Base-by-base conservation (phyloP, 2,888 invertebrate species). In the Dryobotodes eremita region DNA sequence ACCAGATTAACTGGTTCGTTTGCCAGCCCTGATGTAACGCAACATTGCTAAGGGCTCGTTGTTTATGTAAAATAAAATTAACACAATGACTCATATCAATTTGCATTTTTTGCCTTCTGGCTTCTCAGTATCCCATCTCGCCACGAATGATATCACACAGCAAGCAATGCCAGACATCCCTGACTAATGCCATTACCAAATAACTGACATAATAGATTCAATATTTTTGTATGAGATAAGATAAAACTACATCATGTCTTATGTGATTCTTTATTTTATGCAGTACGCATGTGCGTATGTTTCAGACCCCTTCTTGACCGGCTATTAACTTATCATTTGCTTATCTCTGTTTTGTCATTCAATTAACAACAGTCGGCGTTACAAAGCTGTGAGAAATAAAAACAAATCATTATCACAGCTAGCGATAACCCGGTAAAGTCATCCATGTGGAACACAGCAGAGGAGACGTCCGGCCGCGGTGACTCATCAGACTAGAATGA, bases 401-500 rank as follows among this genome's bases (percentile, higher is more conserved):
- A 94, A 93, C 93, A 93, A 92, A 92, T 90, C 91, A 91, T 93
- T 94, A 94, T 92, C 91, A 88, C 81, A 71, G 69, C 68, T 61
- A 71, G 82, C 86, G 94, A 94, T 94, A 94, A 93, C 93, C 93
- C 91, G 90, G 89, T 90, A 91, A 90, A 90, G 90, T 87, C 87
- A 84, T 82, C 83, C 87, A 85, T 88, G 82, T 89, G 84, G 85
- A 91, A 86, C 85, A 80, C 79, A 79, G 75, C 82, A 80, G 86
- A 81, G 79, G 85, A 93, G 88, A 91, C 92, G 93, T 89, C 93
- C 92, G 92, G 87, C 70, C 82, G 69, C 88, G 79, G 83, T 95
- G 95, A 95, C 90, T 94, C 94, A 95, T 91, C 91, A 86, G 79
- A 83, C 78, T 84, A 87, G 91, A 94, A 94, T 94, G 94, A 94